Percentiles rank a stretch among this genome's conserved stretches.
Conservation (phyloP, 2,888 invertebrate genomes). For the Ennomos fuscantarius region DNA sequence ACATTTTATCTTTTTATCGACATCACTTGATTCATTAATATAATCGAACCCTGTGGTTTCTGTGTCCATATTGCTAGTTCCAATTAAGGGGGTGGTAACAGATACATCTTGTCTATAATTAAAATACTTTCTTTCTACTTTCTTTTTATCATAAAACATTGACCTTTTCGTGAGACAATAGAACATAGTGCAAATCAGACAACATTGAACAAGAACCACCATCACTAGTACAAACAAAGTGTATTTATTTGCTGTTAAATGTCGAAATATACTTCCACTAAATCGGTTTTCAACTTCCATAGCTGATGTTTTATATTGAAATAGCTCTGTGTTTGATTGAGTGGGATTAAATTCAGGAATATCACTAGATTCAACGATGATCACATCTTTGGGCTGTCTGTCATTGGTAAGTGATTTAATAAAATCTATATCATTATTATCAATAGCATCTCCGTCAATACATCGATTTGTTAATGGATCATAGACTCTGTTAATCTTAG, state of each 20-base stretch:
- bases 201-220: slow-evolving; percentile 61
- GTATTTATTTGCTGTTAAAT: slow-evolving; percentile 48
- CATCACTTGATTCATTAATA: slow-evolving; percentile 62
- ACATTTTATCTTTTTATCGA: slow-evolving; percentile 67
- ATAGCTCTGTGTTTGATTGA: neutral
- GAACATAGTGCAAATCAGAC: slow-evolving; percentile 60
- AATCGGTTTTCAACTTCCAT: too few species aligned
- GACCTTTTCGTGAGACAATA: slow-evolving; percentile 56
- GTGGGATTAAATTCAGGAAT: neutral
- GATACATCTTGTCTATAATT: slow-evolving; percentile 70
- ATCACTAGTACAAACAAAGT: slow-evolving; percentile 48
- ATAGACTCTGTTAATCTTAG: slow-evolving; percentile 48
- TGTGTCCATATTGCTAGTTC: slow-evolving; percentile 67
- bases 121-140: slow-evolving; percentile 60
- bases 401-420: slow-evolving; percentile 51
- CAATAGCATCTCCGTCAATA: slow-evolving; percentile 46
- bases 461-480: slow-evolving; percentile 63
- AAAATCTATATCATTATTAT: slow-evolving; percentile 56
- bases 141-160: slow-evolving; percentile 49
- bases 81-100: slow-evolving; percentile 71
- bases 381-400: slow-evolving; percentile 54
- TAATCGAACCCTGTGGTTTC: slow-evolving; percentile 67
- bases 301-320: slow-evolving; percentile 2
- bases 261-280: slow-evolving; percentile 10
- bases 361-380: slow-evolving; percentile 50